Percentiles rank a stretch among this genome's conserved stretches.
These are phyloP conservation scores for Ptychodera flava DNA, from an alignment of 35 echinoderm and acorn worm genomes.

Conservation along the genomic window DNA sequence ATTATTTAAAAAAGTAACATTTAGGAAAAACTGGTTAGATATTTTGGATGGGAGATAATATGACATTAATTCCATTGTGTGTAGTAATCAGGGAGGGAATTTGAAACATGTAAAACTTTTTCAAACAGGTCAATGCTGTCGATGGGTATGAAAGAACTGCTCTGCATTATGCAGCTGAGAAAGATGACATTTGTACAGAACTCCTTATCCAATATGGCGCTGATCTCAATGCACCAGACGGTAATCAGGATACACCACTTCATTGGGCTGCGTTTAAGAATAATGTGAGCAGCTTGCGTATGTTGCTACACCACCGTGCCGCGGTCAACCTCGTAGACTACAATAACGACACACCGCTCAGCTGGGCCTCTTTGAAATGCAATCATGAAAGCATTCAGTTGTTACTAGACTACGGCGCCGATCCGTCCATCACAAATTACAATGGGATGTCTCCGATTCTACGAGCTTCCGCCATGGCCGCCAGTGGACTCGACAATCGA, in stretches of 20 bases:
- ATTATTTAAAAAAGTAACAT: no score
- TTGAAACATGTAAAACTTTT: conserved; percentile 12
- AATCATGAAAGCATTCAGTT: conserved; percentile 59
- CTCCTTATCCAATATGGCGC: conserved; percentile 59
- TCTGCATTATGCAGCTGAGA: conserved; percentile 86
- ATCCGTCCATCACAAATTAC: conserved; percentile 39
- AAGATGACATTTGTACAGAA: conserved; percentile 42
- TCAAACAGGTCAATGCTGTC: conserved; percentile 63
- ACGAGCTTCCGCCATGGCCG: conserved; percentile 45
- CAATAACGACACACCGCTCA: conserved; percentile 75
- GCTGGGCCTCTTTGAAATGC: conserved; percentile 77
- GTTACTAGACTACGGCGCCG: conserved; percentile 84
- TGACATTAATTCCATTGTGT: no score
- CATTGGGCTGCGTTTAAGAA: conserved; percentile 95
- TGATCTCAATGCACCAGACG: conserved; percentile 51
- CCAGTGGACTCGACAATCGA: conserved; percentile 45
- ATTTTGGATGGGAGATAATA: no score
- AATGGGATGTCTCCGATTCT: conserved; percentile 36
- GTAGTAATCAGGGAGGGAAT: no score
- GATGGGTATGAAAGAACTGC: conserved; percentile 82
- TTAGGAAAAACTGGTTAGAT: no score
- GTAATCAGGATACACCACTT: conserved; percentile 60
- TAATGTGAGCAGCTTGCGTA: conserved; percentile 41
- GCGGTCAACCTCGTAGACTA: conserved; percentile 60
- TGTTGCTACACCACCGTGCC: conserved; percentile 54